Conservation (phyloP, 2,888 invertebrate species). For the Hydraecia micacea region DNA sequence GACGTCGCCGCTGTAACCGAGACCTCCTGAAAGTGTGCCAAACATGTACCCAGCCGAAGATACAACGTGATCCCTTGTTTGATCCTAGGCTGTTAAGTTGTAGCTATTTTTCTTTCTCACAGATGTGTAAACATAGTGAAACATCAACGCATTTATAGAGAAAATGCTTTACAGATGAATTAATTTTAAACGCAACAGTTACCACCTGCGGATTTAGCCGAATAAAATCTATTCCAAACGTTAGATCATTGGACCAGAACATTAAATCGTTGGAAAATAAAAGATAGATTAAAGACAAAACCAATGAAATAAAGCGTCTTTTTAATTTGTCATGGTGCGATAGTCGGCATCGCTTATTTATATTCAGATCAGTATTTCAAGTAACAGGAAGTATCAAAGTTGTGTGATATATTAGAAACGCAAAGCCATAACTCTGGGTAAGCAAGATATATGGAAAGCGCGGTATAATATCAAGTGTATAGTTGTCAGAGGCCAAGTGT, state of each 20-base stretch:
- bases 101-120: slow-evolving; percentile 63
- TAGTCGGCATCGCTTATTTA: slow-evolving; percentile 35
- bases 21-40: slow-evolving; percentile 87
- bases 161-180: slow-evolving; percentile 24
- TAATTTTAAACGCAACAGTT: slow-evolving; percentile 20
- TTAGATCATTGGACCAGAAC: slow-evolving; percentile 29
- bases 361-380: slow-evolving; percentile 51
- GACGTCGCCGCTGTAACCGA: slow-evolving; percentile 85
- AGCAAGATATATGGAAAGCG: slow-evolving; percentile 58
- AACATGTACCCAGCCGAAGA: slow-evolving; percentile 79
- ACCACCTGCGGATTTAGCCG: slow-evolving; percentile 17
- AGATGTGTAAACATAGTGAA: slow-evolving; percentile 34
- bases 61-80: slow-evolving; percentile 77
- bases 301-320: slow-evolving; percentile 34
- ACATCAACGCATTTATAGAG: slow-evolving; percentile 39
- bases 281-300: slow-evolving; percentile 21
- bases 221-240: slow-evolving; percentile 27
- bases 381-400: slow-evolving; percentile 47
- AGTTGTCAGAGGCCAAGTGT: slow-evolving; percentile 78
- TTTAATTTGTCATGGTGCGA: slow-evolving; percentile 37
- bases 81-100: slow-evolving; percentile 61
- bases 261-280: slow-evolving; percentile 43
- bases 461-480: slow-evolving; percentile 70
- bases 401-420: slow-evolving; percentile 46
- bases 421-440: slow-evolving; percentile 47